Evolutionary conservation across 2,797 vertebrate species (phyloP).

Genomic region (Chelidonichthys spinosus): DNA sequence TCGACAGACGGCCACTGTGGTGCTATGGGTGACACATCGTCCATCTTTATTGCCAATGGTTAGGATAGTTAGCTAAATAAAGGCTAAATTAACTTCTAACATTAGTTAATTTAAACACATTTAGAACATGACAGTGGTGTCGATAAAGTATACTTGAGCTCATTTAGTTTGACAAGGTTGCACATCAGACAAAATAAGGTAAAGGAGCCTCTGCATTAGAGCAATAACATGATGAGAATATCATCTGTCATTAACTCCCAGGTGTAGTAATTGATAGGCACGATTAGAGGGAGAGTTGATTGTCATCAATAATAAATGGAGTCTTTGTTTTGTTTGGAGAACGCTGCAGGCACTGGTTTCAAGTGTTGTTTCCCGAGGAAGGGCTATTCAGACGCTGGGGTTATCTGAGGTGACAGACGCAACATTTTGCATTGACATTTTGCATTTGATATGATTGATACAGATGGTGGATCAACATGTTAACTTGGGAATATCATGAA

Average conservation of each 20-base stretch:
- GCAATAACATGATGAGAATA: conserved; percentile 26
- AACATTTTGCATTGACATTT: conserved; percentile 39
- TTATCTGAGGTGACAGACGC: conserved; percentile 70
- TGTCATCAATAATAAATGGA: conserved; percentile 66
- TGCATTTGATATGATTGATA: conserved; percentile 20
- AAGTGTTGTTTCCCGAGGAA: conserved; percentile 65
- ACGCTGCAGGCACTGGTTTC: conserved; percentile 61
- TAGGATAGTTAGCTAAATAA: no score
- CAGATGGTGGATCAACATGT: conserved; percentile 23
- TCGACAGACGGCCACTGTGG: no score
- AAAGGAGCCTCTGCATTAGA: neutral
- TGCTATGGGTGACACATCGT: no score
- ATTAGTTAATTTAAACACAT: no score
- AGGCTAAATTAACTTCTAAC: no score
- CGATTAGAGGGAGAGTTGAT: conserved; percentile 57
- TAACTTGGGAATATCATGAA: conserved; percentile 11
- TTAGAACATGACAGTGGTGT: neutral
- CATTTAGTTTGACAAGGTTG: neutral
- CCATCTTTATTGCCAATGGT: no score
- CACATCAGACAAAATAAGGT: neutral
- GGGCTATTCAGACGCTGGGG: conserved; percentile 57
- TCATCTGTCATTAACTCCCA: conserved; percentile 37
- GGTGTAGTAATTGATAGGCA: conserved; percentile 43
- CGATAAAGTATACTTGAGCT: neutral
- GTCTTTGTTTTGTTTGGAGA: conserved; percentile 31